Evolutionary conservation across 2,113 vertebrate species (phyloP).

Genomic region (Anhinga rufa): DNA sequence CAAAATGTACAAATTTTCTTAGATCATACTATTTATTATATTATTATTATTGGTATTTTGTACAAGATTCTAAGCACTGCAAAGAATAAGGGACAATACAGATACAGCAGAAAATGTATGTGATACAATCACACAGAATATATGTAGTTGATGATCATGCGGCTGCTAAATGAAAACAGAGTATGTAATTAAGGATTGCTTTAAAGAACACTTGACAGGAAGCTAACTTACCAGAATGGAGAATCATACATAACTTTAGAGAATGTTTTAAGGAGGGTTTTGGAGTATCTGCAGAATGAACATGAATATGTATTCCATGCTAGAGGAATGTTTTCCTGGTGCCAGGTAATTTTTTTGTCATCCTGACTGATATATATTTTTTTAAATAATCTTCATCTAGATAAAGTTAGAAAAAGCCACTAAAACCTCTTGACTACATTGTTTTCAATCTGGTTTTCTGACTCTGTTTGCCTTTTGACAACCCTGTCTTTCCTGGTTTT

Average conservation of each 20-base stretch:
- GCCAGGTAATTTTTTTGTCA: neutral
- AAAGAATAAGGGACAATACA: neutral
- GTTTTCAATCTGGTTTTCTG: neutral
- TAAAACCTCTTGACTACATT: neutral
- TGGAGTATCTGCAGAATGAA: neutral
- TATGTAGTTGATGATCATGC: neutral
- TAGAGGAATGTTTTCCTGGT: constrained; percentile 19
- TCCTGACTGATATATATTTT: neutral
- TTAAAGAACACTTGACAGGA: neutral
- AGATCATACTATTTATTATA: neutral
- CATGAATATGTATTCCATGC: neutral
- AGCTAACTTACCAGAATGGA: neutral
- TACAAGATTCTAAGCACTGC: neutral
- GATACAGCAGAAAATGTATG: neutral
- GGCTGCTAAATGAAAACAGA: neutral
- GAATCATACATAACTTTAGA: neutral
- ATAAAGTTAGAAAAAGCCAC: neutral
- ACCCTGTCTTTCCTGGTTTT: neutral
- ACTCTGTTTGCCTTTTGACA: neutral
- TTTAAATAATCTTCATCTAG: neutral
- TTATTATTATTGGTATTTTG: neutral
- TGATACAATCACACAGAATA: neutral
- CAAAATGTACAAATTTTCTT: neutral
- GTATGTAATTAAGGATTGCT: neutral
- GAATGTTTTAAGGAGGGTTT: neutral